Evolutionary conservation across 2,113 vertebrate genomes (phyloP).

Genomic region (Gymnarchus niloticus): DNA sequence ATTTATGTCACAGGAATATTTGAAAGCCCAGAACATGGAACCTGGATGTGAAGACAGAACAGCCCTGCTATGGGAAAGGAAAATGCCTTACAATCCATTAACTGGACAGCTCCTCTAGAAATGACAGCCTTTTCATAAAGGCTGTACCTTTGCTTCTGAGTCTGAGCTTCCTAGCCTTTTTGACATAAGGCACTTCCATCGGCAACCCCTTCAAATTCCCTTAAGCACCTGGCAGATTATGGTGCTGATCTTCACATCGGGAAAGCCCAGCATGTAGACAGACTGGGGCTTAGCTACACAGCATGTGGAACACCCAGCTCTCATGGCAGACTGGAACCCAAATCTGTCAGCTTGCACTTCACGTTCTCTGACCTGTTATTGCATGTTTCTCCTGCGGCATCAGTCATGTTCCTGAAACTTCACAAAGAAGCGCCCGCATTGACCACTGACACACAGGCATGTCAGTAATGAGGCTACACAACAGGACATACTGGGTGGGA

Average conservation of each 20-base stretch:
- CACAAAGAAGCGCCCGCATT: background rate
- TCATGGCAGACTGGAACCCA: too few relatives aligned
- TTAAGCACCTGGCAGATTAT: background rate
- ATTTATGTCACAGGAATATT: background rate
- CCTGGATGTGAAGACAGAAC: background rate
- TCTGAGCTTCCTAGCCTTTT: background rate
- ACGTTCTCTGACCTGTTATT: too few relatives aligned
- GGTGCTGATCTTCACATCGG: background rate
- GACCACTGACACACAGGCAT: background rate
- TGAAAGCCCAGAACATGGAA: background rate
- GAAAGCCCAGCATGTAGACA: background rate
- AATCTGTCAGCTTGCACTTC: too few relatives aligned
- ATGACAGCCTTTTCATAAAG: background rate
- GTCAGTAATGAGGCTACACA: background rate
- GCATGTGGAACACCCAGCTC: background rate
- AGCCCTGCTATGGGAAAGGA: background rate
- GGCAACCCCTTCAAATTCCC: background rate
- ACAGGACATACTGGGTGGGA: conserved; percentile 18
- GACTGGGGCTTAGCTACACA: background rate
- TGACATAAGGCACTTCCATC: background rate
- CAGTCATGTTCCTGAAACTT: background rate
- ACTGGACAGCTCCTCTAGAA: background rate
- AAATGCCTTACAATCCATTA: background rate
- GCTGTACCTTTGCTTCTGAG: background rate
- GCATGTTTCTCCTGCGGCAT: too few relatives aligned